Conservation (phyloP, 2,888 invertebrate species). For the Allygus modestus region DNA sequence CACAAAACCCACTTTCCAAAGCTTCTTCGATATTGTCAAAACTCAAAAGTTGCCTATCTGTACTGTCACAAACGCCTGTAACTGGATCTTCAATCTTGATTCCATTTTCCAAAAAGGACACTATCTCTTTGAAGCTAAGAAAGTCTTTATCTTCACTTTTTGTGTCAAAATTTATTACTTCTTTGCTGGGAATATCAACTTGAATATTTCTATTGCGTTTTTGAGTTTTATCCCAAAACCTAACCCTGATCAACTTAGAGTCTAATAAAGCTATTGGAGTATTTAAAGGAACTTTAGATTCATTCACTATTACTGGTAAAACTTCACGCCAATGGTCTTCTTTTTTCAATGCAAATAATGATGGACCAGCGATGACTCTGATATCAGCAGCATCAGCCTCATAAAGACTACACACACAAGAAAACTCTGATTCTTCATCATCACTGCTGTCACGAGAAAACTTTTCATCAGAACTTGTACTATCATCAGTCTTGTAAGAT, state of each 20-base stretch:
- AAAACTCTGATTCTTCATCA: background rate
- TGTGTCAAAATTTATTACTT: background rate
- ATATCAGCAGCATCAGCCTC: background rate
- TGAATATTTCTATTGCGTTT: background rate
- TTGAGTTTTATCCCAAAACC: slow-evolving; percentile 27
- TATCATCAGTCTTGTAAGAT: background rate
- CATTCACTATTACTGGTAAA: slow-evolving; percentile 22
- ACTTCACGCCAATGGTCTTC: slow-evolving; percentile 34
- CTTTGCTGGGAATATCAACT: background rate
- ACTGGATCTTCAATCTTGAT: background rate
- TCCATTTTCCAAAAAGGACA: background rate
- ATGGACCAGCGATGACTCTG: slow-evolving; percentile 18
- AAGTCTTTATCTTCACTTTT: slow-evolving; percentile 10
- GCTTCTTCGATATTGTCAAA: background rate
- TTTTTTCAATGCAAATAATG: slow-evolving; percentile 30
- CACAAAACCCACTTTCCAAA: background rate
- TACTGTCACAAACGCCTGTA: background rate
- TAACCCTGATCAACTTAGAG: slow-evolving; percentile 35
- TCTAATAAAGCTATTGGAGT: slow-evolving; percentile 27
- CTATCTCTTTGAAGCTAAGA: slow-evolving; percentile 2
- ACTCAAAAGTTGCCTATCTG: background rate
- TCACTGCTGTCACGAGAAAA: slow-evolving; percentile 33
- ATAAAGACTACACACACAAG: slow-evolving; percentile 23
- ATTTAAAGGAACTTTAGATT: slow-evolving; percentile 31
- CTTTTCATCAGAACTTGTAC: slow-evolving; percentile 43